Evolutionary conservation across 64 coral and sea anemone genomes (phyloP).

Genomic region (Pocillopora verrucosa): DNA sequence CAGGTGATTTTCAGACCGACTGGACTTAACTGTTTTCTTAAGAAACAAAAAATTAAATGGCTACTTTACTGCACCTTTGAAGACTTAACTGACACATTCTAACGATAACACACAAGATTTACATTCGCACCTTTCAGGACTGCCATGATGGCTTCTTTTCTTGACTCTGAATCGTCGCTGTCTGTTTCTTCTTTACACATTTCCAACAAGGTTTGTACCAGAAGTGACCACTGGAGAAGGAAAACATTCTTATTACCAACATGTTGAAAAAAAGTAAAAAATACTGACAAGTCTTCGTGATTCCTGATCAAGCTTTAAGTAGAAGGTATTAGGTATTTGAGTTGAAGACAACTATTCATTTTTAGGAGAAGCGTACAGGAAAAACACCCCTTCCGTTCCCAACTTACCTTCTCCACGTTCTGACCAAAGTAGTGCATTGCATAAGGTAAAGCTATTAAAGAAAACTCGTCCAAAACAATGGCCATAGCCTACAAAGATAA

Average conservation of each 20-base stretch:
- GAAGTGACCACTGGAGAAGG: slow-evolving; percentile 29
- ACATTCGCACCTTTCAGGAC: slow-evolving; percentile 40
- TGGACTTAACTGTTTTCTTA: no score
- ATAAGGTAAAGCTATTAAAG: slow-evolving; percentile 23
- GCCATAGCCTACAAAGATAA: slow-evolving; percentile 28
- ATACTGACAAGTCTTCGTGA: no score
- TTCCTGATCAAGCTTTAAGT: no score
- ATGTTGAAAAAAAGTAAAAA: neutral
- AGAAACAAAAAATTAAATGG: no score
- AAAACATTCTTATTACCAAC: neutral
- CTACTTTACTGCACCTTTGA: no score
- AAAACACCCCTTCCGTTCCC: neutral
- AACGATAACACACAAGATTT: no score
- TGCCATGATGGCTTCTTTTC: slow-evolving; percentile 1
- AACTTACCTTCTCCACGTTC: slow-evolving; percentile 43
- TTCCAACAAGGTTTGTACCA: slow-evolving; percentile 27
- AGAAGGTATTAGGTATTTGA: no score
- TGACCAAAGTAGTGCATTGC: slow-evolving; percentile 15
- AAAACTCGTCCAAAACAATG: slow-evolving; percentile 27
- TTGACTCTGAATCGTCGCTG: slow-evolving; percentile 26
- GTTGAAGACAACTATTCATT: no score
- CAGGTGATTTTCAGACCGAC: no score
- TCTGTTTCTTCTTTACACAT: slow-evolving; percentile 20
- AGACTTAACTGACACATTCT: no score
- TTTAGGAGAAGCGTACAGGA: no score